phyloP scores from a whole-genome alignment of 2,113 vertebrate genomes.

The Mystacornis crossleyi region DNA sequence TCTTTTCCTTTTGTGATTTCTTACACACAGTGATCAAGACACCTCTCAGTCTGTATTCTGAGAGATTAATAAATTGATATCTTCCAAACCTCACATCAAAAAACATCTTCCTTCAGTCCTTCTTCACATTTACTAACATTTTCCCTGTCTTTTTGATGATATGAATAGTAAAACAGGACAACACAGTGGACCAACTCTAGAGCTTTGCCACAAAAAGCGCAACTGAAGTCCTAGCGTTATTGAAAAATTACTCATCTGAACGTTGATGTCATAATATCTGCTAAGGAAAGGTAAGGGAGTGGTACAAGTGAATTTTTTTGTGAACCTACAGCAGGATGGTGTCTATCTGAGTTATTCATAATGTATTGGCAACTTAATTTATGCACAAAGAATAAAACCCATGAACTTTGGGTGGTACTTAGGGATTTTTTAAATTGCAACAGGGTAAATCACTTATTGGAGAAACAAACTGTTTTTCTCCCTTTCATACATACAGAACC shows the following conservation, averaged over 20 bases:
- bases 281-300: background rate
- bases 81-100: background rate
- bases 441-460: background rate
- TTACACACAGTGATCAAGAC: background rate
- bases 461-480: background rate
- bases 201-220: background rate
- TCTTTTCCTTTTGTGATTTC: background rate
- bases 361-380: background rate
- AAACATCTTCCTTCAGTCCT: background rate
- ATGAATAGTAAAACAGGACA: background rate
- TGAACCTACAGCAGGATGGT: background rate
- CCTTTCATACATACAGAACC: background rate
- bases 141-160: background rate
- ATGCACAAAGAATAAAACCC: background rate
- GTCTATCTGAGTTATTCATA: background rate
- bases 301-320: background rate
- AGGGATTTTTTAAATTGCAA: background rate
- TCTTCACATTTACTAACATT: background rate
- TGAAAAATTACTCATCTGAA: background rate
- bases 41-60: background rate
- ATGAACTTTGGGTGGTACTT: background rate
- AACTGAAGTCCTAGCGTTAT: background rate
- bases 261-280: background rate
- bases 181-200: background rate
- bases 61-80: background rate